Conservation (phyloP, 2,113 vertebrate species). For the Oxyruncus cristatus region DNA sequence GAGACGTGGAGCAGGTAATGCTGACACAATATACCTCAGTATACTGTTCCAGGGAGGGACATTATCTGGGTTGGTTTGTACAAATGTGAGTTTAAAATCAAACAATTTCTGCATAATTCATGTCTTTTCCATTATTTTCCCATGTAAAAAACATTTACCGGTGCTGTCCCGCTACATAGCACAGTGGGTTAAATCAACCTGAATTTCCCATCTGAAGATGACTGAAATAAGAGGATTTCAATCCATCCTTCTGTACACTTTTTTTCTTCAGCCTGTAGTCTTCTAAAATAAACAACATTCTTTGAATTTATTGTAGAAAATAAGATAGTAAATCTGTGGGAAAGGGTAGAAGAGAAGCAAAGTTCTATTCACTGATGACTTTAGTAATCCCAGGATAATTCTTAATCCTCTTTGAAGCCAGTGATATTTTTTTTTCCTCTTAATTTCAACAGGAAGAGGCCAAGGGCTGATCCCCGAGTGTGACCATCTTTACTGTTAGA, state of each 20-base stretch:
- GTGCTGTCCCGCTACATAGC: neutral
- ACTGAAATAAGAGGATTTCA: neutral
- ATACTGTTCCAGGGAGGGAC: neutral
- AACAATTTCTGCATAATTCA: neutral
- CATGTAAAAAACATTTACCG: neutral
- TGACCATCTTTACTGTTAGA: neutral
- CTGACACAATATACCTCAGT: neutral
- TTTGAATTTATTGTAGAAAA: slow-evolving; percentile 12
- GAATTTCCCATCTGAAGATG: neutral
- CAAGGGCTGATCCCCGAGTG: neutral
- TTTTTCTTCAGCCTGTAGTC: slow-evolving; percentile 8
- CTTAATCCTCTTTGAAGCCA: slow-evolving; percentile 37
- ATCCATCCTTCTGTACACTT: neutral
- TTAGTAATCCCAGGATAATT: slow-evolving; percentile 36
- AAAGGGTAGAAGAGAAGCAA: slow-evolving; percentile 26
- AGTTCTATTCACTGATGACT: neutral
- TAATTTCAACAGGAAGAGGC: slow-evolving; percentile 35
- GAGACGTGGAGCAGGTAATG: neutral
- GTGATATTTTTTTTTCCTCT: neutral
- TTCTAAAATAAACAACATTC: slow-evolving; percentile 44
- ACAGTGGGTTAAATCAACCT: neutral
- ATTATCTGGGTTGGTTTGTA: neutral
- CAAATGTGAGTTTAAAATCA: neutral
- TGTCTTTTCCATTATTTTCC: neutral
- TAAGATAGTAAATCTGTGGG: slow-evolving; percentile 34